Conservation (phyloP, 1,140 invertebrate species). For the Chrysopa pallens region DNA sequence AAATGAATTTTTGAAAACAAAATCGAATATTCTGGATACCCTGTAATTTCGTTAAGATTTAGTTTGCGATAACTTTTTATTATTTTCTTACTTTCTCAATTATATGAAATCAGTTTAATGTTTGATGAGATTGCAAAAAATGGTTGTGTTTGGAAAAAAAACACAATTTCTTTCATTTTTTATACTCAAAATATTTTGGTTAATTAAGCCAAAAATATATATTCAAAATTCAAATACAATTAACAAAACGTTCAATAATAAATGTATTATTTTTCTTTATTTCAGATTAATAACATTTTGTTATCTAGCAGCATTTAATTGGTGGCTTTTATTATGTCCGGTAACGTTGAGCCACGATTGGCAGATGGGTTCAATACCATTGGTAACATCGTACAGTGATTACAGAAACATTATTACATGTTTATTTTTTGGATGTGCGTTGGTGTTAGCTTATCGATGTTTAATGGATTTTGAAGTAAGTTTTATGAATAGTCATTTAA, state of each 20-base stretch:
- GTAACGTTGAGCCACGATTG: conserved; percentile 64
- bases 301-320: conserved; percentile 63
- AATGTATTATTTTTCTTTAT: conserved; percentile 10
- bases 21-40: too few relatives aligned
- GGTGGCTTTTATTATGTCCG: conserved; percentile 63
- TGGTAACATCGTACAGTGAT: conserved; percentile 49
- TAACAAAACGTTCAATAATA: conserved; percentile 4
- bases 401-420: conserved; percentile 50
- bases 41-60: too few relatives aligned
- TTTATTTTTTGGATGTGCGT: conserved; percentile 39
- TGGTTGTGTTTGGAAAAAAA: too few relatives aligned
- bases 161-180: too few relatives aligned
- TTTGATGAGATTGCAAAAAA: too few relatives aligned
- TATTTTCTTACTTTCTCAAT: too few relatives aligned
- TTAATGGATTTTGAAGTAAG: conserved; percentile 47
- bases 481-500: neutral
- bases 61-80: too few relatives aligned
- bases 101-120: too few relatives aligned
- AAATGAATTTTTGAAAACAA: too few relatives aligned
- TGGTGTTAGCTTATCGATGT: conserved; percentile 37
- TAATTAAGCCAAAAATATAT: too few relatives aligned
- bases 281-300: conserved; percentile 55
- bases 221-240: too few relatives aligned
- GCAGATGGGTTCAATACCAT: conserved; percentile 72
- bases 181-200: too few relatives aligned